A percentile compares a stretch with the other conserved stretches of the same genome.
These are phyloP conservation scores for Drosophila mimica DNA, from an alignment of 2,888 invertebrate species.

Conservation along the genomic window DNA sequence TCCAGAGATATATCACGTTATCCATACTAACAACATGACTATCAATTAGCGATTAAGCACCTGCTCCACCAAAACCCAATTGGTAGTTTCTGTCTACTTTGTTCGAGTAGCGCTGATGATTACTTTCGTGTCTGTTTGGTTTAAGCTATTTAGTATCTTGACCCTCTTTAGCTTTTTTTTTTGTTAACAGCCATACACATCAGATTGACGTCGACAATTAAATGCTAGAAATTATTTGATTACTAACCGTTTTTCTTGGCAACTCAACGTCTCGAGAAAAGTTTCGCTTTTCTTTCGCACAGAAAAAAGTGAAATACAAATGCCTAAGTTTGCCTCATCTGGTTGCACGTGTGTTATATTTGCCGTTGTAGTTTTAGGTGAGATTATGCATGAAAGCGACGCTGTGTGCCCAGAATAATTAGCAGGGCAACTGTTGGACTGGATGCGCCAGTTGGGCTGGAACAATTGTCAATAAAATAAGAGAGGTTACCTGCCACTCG, in stretches of 20 bases:
- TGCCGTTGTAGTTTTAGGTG: slow-evolving; percentile 42
- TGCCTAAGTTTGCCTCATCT: slow-evolving; percentile 49
- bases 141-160: slow-evolving; percentile 27
- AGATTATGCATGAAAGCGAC: slow-evolving; percentile 78
- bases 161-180: background rate
- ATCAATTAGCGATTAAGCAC: slow-evolving; percentile 14
- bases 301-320: slow-evolving; percentile 41
- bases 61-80: slow-evolving; percentile 7
- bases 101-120: slow-evolving; percentile 54
- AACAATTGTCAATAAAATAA: slow-evolving; percentile 50
- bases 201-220: slow-evolving; percentile 63
- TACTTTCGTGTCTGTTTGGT: slow-evolving; percentile 38
- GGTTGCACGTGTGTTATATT: slow-evolving; percentile 45
- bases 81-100: slow-evolving; percentile 15
- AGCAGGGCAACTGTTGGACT: slow-evolving; percentile 33
- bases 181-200: slow-evolving; percentile 20
- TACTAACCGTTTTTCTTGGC: slow-evolving; percentile 61
- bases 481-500: slow-evolving; percentile 13
- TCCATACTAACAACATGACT: slow-evolving; percentile 4
- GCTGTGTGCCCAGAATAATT: slow-evolving; percentile 72
- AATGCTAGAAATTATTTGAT: slow-evolving; percentile 74
- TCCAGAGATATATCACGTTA: background rate
- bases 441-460: background rate
- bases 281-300: slow-evolving; percentile 73
- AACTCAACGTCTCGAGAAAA: slow-evolving; percentile 54